These are phyloP conservation scores for Myotis myotis DNA, from an alignment of 2,797 vertebrate genomes.

Conservation along the genomic window DNA sequence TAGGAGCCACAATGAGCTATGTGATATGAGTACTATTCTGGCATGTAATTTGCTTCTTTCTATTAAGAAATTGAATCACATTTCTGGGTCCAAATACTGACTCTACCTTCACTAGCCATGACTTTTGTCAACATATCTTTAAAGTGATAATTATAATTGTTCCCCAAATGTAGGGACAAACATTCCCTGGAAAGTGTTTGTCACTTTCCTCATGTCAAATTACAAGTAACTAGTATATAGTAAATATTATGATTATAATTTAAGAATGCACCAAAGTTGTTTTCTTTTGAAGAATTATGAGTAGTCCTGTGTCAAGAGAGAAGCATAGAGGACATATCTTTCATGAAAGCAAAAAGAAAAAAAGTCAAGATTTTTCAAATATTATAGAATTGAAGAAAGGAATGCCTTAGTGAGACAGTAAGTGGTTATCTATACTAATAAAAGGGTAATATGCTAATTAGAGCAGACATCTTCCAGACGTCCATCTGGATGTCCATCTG, in stretches of 20 bases:
- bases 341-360: neutral
- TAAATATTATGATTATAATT: neutral
- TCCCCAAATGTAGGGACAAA: neutral
- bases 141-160: neutral
- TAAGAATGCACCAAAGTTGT: neutral
- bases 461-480: no score
- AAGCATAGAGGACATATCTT: neutral
- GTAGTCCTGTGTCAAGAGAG: neutral
- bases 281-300: neutral
- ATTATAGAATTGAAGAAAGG: neutral
- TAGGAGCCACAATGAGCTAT: neutral
- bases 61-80: neutral
- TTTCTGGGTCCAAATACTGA: neutral
- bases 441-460: no score
- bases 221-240: neutral
- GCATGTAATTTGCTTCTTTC: neutral
- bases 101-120: neutral
- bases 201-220: neutral
- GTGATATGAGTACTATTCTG: neutral
- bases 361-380: neutral
- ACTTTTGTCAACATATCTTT: neutral
- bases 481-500: no score
- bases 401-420: no score
- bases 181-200: neutral
- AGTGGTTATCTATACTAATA: neutral